Conservation (phyloP, 2,113 vertebrate species). For the Phylloscopus whistleri region DNA sequence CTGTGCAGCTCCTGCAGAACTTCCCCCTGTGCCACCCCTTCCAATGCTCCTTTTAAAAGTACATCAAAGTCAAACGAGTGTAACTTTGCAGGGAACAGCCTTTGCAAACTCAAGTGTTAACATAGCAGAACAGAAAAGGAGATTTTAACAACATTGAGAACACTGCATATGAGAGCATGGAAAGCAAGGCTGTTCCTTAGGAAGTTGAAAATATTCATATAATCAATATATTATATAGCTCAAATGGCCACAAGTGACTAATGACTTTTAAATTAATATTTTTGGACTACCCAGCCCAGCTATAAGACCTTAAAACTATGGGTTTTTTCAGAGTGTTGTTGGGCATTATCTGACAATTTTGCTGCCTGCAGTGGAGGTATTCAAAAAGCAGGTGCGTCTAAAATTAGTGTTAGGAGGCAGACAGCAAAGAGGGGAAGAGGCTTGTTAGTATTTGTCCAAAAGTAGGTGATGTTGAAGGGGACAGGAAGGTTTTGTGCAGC, state of each 20-base stretch:
- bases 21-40: rapidly evolving
- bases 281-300: not conserved
- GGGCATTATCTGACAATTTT: not conserved
- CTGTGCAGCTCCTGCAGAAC: not conserved
- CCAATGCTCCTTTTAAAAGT: not conserved
- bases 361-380: not conserved
- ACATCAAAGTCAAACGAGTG: not conserved
- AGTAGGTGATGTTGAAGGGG: not conserved
- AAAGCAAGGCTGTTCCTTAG: not conserved
- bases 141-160: not conserved
- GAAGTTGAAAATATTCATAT: not conserved
- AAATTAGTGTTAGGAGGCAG: not conserved
- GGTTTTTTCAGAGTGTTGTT: not conserved
- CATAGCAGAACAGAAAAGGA: not conserved
- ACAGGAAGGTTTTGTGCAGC: not conserved
- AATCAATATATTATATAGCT: not conserved
- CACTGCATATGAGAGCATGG: not conserved
- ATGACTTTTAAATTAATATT: not conserved
- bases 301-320: not conserved
- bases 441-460: rapidly evolving
- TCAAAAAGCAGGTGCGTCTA: not conserved
- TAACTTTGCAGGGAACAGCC: not conserved
- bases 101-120: not conserved
- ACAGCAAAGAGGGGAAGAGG: not conserved
- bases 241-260: not conserved